These are phyloP conservation scores for Caranx melampygus DNA, from an alignment of 2,113 vertebrate species.

Conservation along the genomic window DNA sequence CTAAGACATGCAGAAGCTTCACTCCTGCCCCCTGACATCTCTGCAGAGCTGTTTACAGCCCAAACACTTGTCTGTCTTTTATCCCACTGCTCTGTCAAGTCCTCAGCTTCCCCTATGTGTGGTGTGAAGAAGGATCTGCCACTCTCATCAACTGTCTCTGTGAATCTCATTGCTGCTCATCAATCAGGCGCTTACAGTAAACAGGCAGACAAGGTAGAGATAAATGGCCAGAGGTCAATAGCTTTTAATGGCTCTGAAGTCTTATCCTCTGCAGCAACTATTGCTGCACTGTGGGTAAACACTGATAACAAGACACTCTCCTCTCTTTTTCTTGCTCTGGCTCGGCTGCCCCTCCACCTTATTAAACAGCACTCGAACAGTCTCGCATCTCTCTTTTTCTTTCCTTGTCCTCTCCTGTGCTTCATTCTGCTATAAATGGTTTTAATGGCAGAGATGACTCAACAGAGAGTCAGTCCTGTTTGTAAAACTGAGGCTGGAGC, in stretches of 20 bases:
- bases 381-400: too few relatives aligned
- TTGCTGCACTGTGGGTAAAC: conserved; percentile 40
- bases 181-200: not conserved
- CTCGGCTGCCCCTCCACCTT: too few relatives aligned
- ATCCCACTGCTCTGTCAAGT: not conserved
- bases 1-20: not conserved
- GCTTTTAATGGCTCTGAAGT: not conserved
- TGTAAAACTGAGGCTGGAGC: too few relatives aligned
- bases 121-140: not conserved
- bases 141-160: not conserved
- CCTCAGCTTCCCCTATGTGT: not conserved
- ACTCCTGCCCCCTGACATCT: too few relatives aligned
- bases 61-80: not conserved
- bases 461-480: too few relatives aligned
- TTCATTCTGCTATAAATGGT: too few relatives aligned
- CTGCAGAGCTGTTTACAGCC: too few relatives aligned
- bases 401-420: too few relatives aligned
- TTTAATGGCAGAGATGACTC: too few relatives aligned
- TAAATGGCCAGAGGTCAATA: conserved; percentile 23
- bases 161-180: too few relatives aligned
- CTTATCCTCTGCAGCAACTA: conserved; percentile 26
- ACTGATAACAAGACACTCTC: not conserved
- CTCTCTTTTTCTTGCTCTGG: too few relatives aligned
- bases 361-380: too few relatives aligned
- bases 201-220: not conserved